Percentiles rank a stretch among this genome's conserved stretches.
These are phyloP conservation scores for Dynastes maya DNA, from an alignment of 2,888 invertebrate genomes.

Conservation along the genomic window DNA sequence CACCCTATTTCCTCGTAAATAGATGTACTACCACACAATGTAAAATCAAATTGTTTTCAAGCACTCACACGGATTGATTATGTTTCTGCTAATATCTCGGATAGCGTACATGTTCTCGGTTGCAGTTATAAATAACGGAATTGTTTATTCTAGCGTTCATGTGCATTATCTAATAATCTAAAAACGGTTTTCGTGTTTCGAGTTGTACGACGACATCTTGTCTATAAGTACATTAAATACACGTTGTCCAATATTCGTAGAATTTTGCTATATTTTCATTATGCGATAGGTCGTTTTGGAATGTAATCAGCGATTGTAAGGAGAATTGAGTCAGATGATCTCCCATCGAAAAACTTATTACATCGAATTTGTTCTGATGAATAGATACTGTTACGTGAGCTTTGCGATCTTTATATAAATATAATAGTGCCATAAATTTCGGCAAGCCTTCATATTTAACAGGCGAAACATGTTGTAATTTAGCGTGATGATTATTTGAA, in stretches of 20 bases:
- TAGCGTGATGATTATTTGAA: too few species aligned
- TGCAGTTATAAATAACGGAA: slow-evolving; percentile 6
- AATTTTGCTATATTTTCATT: not conserved
- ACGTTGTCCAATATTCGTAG: not conserved
- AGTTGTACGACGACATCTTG: slow-evolving; percentile 22
- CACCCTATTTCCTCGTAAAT: too few species aligned
- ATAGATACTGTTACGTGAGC: too few species aligned
- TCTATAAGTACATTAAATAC: slow-evolving; percentile 34
- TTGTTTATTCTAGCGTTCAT: slow-evolving; percentile 6
- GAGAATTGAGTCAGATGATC: not conserved
- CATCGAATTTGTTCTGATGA: not conserved
- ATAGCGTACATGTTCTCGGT: not conserved
- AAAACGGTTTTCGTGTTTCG: slow-evolving; percentile 31
- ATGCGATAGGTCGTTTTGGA: not conserved
- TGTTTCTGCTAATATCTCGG: not conserved
- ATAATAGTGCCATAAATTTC: too few species aligned
- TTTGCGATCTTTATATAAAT: too few species aligned
- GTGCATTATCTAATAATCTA: slow-evolving; percentile 35
- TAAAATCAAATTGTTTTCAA: not conserved
- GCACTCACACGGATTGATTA: not conserved
- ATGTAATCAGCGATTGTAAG: not conserved
- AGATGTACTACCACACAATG: not conserved
- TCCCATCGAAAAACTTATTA: not conserved
- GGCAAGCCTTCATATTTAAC: too few species aligned
- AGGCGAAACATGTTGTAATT: too few species aligned